A percentile compares a stretch with the other conserved stretches of the same genome.
Conservation (phyloP, 1,140 invertebrate species). For the Drosophila sp. region DNA sequence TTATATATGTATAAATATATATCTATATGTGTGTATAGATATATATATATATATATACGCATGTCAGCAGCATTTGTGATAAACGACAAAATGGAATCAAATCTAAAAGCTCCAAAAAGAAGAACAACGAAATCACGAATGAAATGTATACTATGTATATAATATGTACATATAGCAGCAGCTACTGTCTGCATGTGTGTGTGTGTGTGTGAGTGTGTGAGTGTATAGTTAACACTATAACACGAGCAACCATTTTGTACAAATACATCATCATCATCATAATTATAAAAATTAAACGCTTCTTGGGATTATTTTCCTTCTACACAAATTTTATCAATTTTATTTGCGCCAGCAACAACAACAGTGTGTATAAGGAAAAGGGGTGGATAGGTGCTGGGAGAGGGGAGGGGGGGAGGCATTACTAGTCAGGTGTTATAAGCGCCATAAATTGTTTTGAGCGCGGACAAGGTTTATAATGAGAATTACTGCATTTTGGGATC, state of each 20-base stretch:
- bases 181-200: conserved; percentile 46
- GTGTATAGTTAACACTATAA: conserved; percentile 33
- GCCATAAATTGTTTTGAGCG: conserved; percentile 52
- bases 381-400: too few species aligned
- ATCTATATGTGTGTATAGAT: conserved; percentile 29
- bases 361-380: neutral
- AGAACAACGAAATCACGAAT: conserved; percentile 35
- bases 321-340: conserved; percentile 72
- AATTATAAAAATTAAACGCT: conserved; percentile 79
- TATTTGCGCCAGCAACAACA: conserved; percentile 54
- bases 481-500: conserved; percentile 30
- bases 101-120: conserved; percentile 81
- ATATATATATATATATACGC: conserved; percentile 41
- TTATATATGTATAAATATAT: conserved; percentile 25
- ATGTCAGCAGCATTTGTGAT: conserved; percentile 78
- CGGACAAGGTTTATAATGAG: conserved; percentile 35
- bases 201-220: conserved; percentile 31
- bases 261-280: conserved; percentile 77
- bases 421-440: conserved; percentile 73
- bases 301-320: conserved; percentile 41
- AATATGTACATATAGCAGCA: conserved; percentile 52
- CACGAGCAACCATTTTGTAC: conserved; percentile 64
- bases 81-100: conserved; percentile 81
- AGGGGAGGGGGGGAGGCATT: neutral
- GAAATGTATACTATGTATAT: conserved; percentile 11